Conservation (phyloP, 2,113 vertebrate genomes). For the Sylvietta virens region DNA sequence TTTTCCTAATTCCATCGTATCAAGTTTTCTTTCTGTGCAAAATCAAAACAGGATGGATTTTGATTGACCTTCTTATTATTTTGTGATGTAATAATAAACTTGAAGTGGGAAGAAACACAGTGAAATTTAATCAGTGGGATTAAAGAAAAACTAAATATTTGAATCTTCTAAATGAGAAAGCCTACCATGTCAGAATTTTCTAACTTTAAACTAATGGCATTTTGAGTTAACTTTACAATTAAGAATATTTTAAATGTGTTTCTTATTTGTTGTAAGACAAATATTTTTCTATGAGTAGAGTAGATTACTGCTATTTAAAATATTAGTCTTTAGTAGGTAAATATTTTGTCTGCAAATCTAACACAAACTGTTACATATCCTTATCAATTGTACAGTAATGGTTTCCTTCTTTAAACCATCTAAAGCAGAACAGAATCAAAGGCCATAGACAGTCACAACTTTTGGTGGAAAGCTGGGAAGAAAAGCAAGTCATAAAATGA, state of each 20-base stretch:
- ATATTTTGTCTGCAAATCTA: background rate
- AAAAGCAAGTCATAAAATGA: background rate
- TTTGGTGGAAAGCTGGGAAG: background rate
- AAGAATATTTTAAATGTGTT: background rate
- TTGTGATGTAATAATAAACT: background rate
- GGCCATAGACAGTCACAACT: background rate
- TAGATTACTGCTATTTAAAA: background rate
- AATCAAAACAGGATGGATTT: background rate
- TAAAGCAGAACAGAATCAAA: background rate
- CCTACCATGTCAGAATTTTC: background rate
- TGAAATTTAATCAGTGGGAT: background rate
- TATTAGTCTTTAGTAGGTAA: background rate
- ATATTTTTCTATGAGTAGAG: background rate
- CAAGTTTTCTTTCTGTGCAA: background rate
- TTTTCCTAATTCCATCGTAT: background rate
- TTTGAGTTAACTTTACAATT: background rate
- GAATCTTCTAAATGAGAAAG: background rate
- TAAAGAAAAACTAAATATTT: background rate
- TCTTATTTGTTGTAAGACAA: background rate
- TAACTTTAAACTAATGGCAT: background rate
- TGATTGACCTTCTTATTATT: background rate
- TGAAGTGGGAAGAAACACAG: background rate
- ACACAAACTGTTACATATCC: background rate
- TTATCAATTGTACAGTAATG: background rate
- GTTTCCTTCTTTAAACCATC: background rate